Conservation (phyloP, 1,140 invertebrate species). For the Pogonognathellus flavescens region DNA sequence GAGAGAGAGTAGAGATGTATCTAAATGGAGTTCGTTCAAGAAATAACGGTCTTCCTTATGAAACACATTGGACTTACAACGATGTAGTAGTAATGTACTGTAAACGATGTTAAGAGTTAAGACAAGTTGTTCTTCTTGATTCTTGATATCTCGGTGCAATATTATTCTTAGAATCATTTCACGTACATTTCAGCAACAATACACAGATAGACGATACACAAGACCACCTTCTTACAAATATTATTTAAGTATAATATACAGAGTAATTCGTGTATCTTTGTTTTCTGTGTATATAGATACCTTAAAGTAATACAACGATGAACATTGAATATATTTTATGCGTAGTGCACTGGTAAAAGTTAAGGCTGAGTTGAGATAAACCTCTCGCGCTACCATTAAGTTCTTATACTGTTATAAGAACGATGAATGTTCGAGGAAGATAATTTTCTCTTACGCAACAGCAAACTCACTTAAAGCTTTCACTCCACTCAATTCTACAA, state of each 20-base stretch:
- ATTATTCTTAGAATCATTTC: background rate
- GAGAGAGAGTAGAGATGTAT: no score
- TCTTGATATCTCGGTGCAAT: background rate
- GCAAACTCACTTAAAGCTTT: conserved; percentile 32
- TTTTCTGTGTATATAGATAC: background rate
- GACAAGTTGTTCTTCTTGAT: no score
- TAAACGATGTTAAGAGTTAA: background rate
- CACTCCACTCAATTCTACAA: background rate
- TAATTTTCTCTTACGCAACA: conserved; percentile 45
- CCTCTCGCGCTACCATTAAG: background rate
- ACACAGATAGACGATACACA: no score
- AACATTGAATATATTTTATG: background rate
- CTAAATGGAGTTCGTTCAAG: background rate
- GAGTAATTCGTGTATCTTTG: background rate
- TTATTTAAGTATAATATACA: background rate
- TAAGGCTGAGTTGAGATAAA: background rate
- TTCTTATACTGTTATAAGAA: background rate
- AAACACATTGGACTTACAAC: background rate
- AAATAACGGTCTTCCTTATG: background rate
- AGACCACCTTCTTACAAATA: background rate
- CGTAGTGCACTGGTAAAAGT: background rate
- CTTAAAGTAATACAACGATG: background rate
- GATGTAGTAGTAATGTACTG: background rate
- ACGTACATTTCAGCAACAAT: no score
- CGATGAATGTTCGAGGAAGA: conserved; percentile 39